These are phyloP conservation scores for Isurus oxyrinchus DNA, from an alignment of 2,113 vertebrate genomes.

Conservation along the genomic window DNA sequence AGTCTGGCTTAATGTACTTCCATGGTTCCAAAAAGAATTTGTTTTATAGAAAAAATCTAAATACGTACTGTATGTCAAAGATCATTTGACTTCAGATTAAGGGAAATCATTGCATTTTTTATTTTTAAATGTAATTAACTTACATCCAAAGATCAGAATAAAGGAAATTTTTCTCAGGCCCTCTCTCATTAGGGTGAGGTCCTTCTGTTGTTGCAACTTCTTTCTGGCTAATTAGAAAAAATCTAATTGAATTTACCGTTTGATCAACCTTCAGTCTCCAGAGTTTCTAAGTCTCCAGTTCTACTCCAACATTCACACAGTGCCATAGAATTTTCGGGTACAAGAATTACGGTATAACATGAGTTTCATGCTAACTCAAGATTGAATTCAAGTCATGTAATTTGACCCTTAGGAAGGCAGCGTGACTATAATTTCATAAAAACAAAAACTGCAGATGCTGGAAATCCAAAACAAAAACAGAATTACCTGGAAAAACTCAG, in stretches of 20 bases:
- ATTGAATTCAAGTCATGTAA: no score
- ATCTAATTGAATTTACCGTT: neutral
- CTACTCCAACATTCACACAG: no score
- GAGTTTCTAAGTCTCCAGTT: neutral
- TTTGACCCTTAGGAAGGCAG: no score
- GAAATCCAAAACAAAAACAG: no score
- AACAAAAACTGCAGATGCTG: no score
- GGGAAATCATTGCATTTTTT: neutral
- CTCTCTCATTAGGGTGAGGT: neutral
- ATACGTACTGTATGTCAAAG: neutral
- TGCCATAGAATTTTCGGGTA: no score
- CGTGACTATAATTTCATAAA: no score
- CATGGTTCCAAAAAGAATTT: neutral
- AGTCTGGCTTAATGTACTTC: neutral
- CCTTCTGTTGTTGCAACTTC: neutral
- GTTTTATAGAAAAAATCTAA: neutral
- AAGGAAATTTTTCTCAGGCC: neutral
- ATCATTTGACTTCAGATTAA: neutral
- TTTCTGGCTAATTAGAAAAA: neutral
- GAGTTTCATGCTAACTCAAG: no score
- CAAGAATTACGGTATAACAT: no score
- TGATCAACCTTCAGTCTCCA: neutral
- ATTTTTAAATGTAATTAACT: neutral
- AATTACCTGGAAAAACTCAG: no score
- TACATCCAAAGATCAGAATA: neutral